A percentile compares a stretch with the other conserved stretches of the same genome.
These are phyloP conservation scores for Pampus argenteus DNA, from an alignment of 2,797 vertebrate species.

Conservation along the genomic window DNA sequence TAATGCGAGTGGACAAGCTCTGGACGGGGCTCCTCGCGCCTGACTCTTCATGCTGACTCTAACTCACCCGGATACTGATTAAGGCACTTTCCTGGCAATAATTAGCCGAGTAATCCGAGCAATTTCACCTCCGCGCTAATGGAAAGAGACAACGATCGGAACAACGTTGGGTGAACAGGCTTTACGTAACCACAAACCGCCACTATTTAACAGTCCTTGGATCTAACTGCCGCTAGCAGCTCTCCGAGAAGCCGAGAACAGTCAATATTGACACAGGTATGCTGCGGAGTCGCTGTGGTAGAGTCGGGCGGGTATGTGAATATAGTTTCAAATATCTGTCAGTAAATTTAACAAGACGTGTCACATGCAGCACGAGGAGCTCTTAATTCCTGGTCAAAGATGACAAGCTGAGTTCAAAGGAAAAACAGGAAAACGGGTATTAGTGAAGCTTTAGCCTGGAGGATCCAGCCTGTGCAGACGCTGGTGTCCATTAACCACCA, in stretches of 20 bases:
- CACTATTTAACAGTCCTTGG: slow-evolving; percentile 32
- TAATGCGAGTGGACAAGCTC: slow-evolving; percentile 72
- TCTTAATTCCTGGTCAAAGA: slow-evolving; percentile 15
- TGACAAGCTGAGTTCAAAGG: slow-evolving; percentile 11
- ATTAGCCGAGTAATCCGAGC: slow-evolving; percentile 46
- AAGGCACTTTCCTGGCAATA: slow-evolving; percentile 45
- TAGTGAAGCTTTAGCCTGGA: background rate
- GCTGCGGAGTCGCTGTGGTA: slow-evolving; percentile 1
- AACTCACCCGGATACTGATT: slow-evolving; percentile 48
- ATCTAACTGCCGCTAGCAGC: slow-evolving; percentile 12
- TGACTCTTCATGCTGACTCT: slow-evolving; percentile 30
- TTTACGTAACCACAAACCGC: slow-evolving; percentile 21
- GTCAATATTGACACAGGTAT: slow-evolving; percentile 39
- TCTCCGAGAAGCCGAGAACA: slow-evolving; percentile 30
- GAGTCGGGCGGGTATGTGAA: background rate
- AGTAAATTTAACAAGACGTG: background rate
- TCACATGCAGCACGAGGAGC: background rate
- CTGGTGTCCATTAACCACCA: background rate
- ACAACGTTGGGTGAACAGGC: background rate
- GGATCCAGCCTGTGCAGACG: background rate
- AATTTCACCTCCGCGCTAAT: slow-evolving; percentile 36
- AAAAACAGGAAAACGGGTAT: no score
- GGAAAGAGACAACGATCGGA: slow-evolving; percentile 38
- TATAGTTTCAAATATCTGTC: background rate
- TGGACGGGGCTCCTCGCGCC: slow-evolving; percentile 55